These are phyloP conservation scores for Cotesia vestalis DNA, from an alignment of 1,140 invertebrate species.

Conservation along the genomic window DNA sequence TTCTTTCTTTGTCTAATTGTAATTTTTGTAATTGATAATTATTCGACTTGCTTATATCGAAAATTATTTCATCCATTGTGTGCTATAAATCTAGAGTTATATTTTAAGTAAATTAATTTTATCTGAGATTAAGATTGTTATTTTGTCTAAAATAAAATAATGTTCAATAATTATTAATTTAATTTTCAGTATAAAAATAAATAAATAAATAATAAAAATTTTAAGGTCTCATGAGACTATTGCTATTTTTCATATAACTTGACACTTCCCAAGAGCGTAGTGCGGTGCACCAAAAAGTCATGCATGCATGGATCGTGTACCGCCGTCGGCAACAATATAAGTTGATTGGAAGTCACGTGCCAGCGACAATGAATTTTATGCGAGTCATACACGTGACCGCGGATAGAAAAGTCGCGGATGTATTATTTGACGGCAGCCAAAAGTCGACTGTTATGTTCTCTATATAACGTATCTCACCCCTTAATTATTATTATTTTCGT, in stretches of 20 bases:
- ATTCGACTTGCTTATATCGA: too few species aligned
- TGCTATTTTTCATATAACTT: conserved; percentile 15
- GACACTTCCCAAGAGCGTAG: not conserved
- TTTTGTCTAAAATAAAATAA: too few species aligned
- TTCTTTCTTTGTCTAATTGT: too few species aligned
- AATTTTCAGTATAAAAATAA: too few species aligned
- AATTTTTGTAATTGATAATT: too few species aligned
- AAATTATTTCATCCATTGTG: too few species aligned
- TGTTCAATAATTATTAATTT: too few species aligned
- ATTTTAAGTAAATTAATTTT: too few species aligned
- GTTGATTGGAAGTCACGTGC: conserved; percentile 46
- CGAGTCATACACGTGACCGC: conserved; percentile 32
- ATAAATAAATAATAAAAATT: not conserved
- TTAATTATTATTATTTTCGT: too few species aligned
- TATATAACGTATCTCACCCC: not conserved
- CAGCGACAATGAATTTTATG: conserved; percentile 39
- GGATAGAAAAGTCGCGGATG: conserved; percentile 7
- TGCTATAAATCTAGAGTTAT: too few species aligned
- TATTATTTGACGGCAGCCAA: not conserved
- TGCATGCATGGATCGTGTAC: not conserved
- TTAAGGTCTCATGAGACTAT: not conserved
- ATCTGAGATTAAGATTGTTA: too few species aligned
- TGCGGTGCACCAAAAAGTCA: conserved; percentile 20
- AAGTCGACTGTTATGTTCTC: not conserved
- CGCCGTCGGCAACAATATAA: conserved; percentile 37